Conservation (phyloP, 2,797 vertebrate species). For the Darevskia nairensis region DNA sequence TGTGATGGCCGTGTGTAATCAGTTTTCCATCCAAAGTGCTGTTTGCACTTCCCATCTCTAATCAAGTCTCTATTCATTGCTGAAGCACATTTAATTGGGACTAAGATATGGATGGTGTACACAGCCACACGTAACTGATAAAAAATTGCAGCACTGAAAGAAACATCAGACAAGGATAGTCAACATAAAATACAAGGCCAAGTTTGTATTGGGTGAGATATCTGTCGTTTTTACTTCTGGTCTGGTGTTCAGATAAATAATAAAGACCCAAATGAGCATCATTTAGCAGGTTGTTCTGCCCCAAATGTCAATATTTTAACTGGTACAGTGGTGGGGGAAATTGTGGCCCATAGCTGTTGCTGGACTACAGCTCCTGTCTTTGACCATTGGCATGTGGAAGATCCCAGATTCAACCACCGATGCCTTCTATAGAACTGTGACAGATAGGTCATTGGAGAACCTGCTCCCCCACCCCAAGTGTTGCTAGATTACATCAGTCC, state of each 20-base stretch:
- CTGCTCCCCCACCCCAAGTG: too few species aligned
- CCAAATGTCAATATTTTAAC: background rate
- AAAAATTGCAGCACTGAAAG: too few species aligned
- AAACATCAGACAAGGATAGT: background rate
- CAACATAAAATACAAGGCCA: background rate
- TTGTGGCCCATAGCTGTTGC: too few species aligned
- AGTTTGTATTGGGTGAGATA: background rate
- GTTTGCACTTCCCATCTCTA: slow-evolving; percentile 28
- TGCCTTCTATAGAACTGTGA: too few species aligned
- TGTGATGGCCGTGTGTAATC: slow-evolving; percentile 18
- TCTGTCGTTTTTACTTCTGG: background rate
- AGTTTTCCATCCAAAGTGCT: slow-evolving; percentile 56
- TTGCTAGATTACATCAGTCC: too few species aligned
- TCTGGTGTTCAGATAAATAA: background rate
- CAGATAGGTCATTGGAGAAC: too few species aligned
- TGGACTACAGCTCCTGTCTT: too few species aligned
- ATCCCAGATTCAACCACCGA: too few species aligned
- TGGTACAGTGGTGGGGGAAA: background rate
- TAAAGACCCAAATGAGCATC: background rate
- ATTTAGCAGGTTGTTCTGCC: background rate
- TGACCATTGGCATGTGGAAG: too few species aligned
- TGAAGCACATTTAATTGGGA: slow-evolving; percentile 47
- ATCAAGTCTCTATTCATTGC: slow-evolving; percentile 54
- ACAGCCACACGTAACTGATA: background rate
- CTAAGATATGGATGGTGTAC: slow-evolving; percentile 43